phyloP scores from a whole-genome alignment of 2,797 vertebrate genomes.

The Takifugu rubripes region DNA sequence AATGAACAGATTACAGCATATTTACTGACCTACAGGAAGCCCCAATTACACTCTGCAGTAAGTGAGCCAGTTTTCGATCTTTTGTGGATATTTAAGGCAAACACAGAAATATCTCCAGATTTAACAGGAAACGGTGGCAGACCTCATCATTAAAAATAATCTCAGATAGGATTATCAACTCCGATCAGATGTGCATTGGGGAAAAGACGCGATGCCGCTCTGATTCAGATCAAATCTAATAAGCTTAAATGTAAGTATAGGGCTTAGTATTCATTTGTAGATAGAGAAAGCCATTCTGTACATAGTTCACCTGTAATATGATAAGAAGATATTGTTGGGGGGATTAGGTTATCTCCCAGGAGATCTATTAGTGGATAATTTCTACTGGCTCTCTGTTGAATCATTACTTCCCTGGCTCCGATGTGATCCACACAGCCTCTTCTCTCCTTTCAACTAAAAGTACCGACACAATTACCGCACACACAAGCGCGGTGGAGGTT shows the following conservation, averaged over 20 bases:
- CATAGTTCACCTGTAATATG: slow-evolving; percentile 77
- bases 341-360: slow-evolving; percentile 75
- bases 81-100: background rate
- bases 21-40: slow-evolving; percentile 38
- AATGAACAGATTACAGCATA: slow-evolving; percentile 59
- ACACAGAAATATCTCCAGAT: background rate
- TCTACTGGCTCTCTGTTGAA: slow-evolving; percentile 63
- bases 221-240: slow-evolving; percentile 72
- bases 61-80: background rate
- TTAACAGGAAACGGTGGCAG: background rate
- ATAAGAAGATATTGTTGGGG: slow-evolving; percentile 75
- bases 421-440: slow-evolving; percentile 42
- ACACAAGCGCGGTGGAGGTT: background rate
- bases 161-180: slow-evolving; percentile 60
- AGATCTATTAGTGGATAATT: slow-evolving; percentile 74
- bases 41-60: slow-evolving; percentile 18
- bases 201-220: slow-evolving; percentile 61
- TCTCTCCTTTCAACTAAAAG: slow-evolving; percentile 29
- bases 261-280: slow-evolving; percentile 73
- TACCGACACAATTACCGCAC: slow-evolving; percentile 18
- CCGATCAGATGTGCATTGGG: slow-evolving; percentile 59
- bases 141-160: slow-evolving; percentile 56
- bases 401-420: slow-evolving; percentile 66
- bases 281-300: slow-evolving; percentile 64
- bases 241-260: slow-evolving; percentile 73